These are phyloP conservation scores for Buathra laborator DNA, from an alignment of 2,888 invertebrate species.

Conservation along the genomic window DNA sequence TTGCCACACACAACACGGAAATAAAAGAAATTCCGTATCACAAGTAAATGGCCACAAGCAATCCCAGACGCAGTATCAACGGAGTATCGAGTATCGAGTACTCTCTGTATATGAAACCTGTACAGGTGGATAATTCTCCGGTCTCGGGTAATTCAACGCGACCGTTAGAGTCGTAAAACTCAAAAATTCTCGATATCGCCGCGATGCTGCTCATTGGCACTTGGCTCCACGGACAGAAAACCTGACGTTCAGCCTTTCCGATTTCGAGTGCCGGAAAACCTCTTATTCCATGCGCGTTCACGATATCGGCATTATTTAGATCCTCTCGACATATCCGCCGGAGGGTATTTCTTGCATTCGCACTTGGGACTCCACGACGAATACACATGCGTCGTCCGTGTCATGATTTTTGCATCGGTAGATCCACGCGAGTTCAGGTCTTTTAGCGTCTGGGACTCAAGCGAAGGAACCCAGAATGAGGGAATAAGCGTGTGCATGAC, in stretches of 20 bases:
- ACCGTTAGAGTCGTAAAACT: constrained; percentile 43
- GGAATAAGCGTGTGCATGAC: constrained; percentile 59
- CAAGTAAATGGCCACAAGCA: constrained; percentile 28
- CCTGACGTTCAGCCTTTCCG: neutral
- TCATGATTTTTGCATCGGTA: constrained; percentile 17
- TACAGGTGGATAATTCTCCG: constrained; percentile 43
- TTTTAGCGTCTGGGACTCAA: constrained; percentile 3
- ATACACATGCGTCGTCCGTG: constrained; percentile 37
- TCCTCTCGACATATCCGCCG: constrained; percentile 44
- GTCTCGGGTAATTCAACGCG: constrained; percentile 41
- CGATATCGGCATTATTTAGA: constrained; percentile 69
- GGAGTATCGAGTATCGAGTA: constrained; percentile 12
- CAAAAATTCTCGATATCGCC: constrained; percentile 34
- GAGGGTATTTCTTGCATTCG: constrained; percentile 20
- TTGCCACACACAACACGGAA: constrained; percentile 8
- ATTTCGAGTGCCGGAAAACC: constrained; percentile 66
- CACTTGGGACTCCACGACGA: constrained; percentile 32
- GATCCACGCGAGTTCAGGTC: constrained; percentile 26
- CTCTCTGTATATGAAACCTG: constrained; percentile 17
- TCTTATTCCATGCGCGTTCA: constrained; percentile 50
- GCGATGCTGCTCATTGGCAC: neutral
- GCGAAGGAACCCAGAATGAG: constrained; percentile 54
- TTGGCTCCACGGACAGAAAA: neutral
- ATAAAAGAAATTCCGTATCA: constrained; percentile 30
- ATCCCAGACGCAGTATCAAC: constrained; percentile 17